Evolutionary conservation across 2,113 vertebrate genomes (phyloP), one percentile per base, ranked within the genome.

Genomic region (Lasiurus borealis): DNA sequence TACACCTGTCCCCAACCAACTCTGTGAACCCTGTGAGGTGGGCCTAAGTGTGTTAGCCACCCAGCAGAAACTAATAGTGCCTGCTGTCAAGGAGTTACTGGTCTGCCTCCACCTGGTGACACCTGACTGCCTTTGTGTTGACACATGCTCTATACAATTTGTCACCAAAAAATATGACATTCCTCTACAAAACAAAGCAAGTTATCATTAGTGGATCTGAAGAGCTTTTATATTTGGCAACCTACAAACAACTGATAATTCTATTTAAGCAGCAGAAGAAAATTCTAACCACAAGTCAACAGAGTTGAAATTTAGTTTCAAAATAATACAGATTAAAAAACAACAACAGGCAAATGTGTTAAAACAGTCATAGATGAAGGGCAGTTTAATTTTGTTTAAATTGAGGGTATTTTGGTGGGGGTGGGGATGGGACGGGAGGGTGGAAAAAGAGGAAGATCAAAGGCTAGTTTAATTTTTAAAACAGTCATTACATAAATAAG

Each of bases 91-190:
- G 50, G 29, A 85, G 57, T 14, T 89, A 18, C 16, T 18, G 44
- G 40, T 44, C 81, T 84, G 73, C 66, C 46, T 96, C 71, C 50
- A 85, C 69, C 4, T 18, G 64, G 64, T 89, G 91, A 85, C 73
- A 76, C 36, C 19, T 92, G 81, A 86, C 15, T 93, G 83, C 92
- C 82, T 96, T 85, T 48, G 81, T 96, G 88, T 78, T 96, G 90
- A 92, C 88, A 95, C 93, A 90, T 97, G 93, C 46, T 91, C 96
- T 75, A 64, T 94, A 96, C 94, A 96, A 97, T 62, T 81, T 89
- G 94, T 78, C 92, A 83, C 97, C 97, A 98, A 96, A 98, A 98
- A 98, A 98, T 86, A 97, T 9, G 93, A 81, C 90, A 95, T 96
- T 97, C 85, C 91, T 97, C 93, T 96, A 97, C 44, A 96, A 96